These are phyloP conservation scores for Rattus rattus DNA, from an alignment of 2,113 vertebrate genomes.

Conservation along the genomic window DNA sequence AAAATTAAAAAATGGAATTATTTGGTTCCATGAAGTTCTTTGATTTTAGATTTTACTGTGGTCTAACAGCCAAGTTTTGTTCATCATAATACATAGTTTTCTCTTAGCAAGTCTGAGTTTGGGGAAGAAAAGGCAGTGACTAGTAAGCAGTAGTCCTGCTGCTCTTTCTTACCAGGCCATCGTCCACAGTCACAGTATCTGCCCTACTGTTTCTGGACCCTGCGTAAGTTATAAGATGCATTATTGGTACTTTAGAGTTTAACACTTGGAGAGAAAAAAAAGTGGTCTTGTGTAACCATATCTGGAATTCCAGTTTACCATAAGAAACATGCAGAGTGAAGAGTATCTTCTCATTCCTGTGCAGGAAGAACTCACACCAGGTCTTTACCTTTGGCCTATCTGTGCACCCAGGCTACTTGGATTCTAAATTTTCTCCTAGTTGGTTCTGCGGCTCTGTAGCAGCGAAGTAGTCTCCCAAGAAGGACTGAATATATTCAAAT, in stretches of 20 bases:
- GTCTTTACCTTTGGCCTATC: conserved; percentile 87
- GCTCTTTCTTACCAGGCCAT: conserved; percentile 68
- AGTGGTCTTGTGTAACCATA: conserved; percentile 90
- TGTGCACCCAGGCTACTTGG: conserved; percentile 83
- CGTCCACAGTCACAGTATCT: conserved; percentile 67
- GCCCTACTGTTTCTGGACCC: conserved; percentile 86
- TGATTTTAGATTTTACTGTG: conserved; percentile 73
- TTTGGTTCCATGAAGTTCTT: conserved; percentile 86
- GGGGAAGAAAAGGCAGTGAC: conserved; percentile 68
- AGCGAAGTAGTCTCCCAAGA: conserved; percentile 98
- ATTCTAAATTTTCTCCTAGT: conserved; percentile 97
- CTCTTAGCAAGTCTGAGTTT: conserved; percentile 62
- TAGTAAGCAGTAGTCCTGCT: conserved; percentile 75
- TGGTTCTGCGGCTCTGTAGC: conserved; percentile 98
- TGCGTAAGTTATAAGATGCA: conserved; percentile 80
- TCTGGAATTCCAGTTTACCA: conserved; percentile 90
- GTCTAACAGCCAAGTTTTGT: conserved; percentile 57
- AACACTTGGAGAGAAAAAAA: conserved; percentile 82
- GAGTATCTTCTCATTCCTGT: conserved; percentile 86
- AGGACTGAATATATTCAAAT: conserved; percentile 97
- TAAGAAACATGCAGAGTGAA: conserved; percentile 86
- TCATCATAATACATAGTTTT: conserved; percentile 70
- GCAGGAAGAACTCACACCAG: conserved; percentile 83
- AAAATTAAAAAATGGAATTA: conserved; percentile 83
- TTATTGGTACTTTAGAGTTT: conserved; percentile 86